These are phyloP conservation scores for Alligator sinensis DNA, from an alignment of 2,113 vertebrate genomes.

Conservation along the genomic window DNA sequence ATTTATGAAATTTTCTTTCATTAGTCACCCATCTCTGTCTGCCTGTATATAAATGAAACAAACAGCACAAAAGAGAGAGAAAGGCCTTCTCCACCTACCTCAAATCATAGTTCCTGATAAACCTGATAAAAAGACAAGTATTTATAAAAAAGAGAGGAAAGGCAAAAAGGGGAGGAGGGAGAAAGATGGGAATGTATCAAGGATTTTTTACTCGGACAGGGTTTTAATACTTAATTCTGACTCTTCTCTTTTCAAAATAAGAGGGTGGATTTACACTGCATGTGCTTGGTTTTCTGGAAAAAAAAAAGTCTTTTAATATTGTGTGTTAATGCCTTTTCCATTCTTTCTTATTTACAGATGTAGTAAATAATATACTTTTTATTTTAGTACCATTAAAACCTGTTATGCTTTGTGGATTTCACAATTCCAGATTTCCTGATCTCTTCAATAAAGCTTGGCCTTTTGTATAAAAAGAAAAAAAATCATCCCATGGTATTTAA, in stretches of 20 bases:
- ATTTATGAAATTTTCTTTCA: neutral
- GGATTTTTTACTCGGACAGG: neutral
- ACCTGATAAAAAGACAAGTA: neutral
- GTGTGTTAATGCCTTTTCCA: slow-evolving; percentile 26
- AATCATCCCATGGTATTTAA: slow-evolving; percentile 59
- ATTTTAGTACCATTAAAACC: slow-evolving; percentile 27
- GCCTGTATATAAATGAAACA: neutral
- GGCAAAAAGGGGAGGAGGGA: neutral
- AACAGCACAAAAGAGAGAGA: neutral
- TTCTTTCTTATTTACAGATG: slow-evolving; percentile 28
- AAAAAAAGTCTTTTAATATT: slow-evolving; percentile 9
- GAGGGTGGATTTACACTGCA: neutral
- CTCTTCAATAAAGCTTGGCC: slow-evolving; percentile 59
- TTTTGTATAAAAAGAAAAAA: slow-evolving; percentile 55
- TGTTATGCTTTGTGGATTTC: slow-evolving; percentile 43
- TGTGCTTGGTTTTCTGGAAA: neutral
- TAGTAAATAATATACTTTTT: slow-evolving; percentile 13
- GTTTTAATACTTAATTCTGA: neutral
- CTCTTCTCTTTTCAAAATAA: slow-evolving; percentile 17
- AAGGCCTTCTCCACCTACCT: neutral
- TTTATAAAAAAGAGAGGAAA: slow-evolving; percentile 10
- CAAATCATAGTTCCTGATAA: neutral
- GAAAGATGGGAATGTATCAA: neutral
- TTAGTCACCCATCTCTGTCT: neutral
- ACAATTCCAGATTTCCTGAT: slow-evolving; percentile 44